A percentile compares a stretch with the other conserved stretches of the same genome.
These are phyloP conservation scores for Dicranocentrus wangi DNA, from an alignment of 2,888 invertebrate species.

Conservation along the genomic window DNA sequence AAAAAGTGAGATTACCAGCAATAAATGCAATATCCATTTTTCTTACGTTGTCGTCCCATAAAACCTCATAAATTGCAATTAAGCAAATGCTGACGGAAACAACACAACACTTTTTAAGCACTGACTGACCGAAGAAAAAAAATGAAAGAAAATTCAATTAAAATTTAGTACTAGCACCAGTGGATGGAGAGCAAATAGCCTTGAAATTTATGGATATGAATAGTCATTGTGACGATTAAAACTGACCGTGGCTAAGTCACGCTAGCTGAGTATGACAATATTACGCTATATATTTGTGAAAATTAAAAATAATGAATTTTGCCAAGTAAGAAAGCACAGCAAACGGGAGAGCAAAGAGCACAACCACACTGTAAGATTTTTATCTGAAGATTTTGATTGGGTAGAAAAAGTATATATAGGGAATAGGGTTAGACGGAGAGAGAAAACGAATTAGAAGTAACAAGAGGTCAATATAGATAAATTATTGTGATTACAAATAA, in stretches of 20 bases:
- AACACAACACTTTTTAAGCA: slow-evolving; percentile 4
- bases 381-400: slow-evolving; percentile 14
- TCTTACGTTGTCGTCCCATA: slow-evolving; percentile 11
- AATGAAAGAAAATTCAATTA: slow-evolving; percentile 47
- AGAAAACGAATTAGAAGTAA: slow-evolving; percentile 7
- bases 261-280: too few relatives aligned
- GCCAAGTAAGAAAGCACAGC: too few relatives aligned
- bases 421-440: not conserved
- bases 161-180: slow-evolving; percentile 23
- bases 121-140: slow-evolving; percentile 22
- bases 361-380: not conserved
- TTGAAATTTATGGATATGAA: slow-evolving; percentile 50
- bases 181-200: slow-evolving; percentile 5
- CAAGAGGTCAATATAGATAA: slow-evolving; percentile 36
- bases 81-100: slow-evolving; percentile 49
- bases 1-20: too few relatives aligned
- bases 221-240: slow-evolving; percentile 47
- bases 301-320: too few relatives aligned
- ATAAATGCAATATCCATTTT: slow-evolving; percentile 25
- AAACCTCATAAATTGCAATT: slow-evolving; percentile 56
- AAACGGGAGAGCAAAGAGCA: too few relatives aligned
- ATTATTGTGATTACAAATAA: slow-evolving; percentile 48
- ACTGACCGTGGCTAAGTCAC: slow-evolving; percentile 25
- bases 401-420: slow-evolving; percentile 5
- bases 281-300: too few relatives aligned